Base-by-base conservation (phyloP, 2,113 vertebrate species). In the Tragulus kanchil region DNA sequence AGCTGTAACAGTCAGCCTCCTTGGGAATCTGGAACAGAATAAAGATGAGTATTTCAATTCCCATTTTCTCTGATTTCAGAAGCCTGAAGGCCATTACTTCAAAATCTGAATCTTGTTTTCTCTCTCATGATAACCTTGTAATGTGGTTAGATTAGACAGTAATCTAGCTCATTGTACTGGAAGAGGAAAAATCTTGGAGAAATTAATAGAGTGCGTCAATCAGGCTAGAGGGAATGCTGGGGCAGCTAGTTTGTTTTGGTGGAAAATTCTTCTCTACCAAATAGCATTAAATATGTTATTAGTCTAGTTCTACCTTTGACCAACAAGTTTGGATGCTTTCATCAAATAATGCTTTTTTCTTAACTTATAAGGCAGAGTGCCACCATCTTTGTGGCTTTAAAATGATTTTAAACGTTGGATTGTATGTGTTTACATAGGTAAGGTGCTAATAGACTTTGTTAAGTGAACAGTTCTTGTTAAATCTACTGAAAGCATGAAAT, bases 1-100 rank as follows among this genome's bases (percentile, higher is more conserved):
- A 58, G 31, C 28, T 59, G 5, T 56, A 52, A n/a, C 31, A 36
- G 3, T 64, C 25, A 61, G 28, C 45, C 17, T 85, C 13, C n/a
- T 82, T 85, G 25, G 45, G 89, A 82, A 50, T 92, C 54, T 61
- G 62, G 26, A 59, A n/a, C 26, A 83, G 21, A 1, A 28, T n/a
- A 81, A 82, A 94, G 48, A 77, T 86, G 48, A 84, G 54, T 73
- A 87, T 87, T 69, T 65, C 62, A 3, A 12, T 67, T 79, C 48
- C 28, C 13, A 36, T 10, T 48, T 73, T 93, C 71, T 73, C 79
- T 92, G 81, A 92, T 94, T 78, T 73, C 79, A 94, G 81, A 92
- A 90, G 67, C 36, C 8, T 84, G 64, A 58, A 52, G 58, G 23
- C 31, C 4, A 23, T 61, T 45, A 96, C 73, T 92, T 95, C 88